Conservation (phyloP, 2,797 vertebrate species). For the Phyllotis vaccarum region DNA sequence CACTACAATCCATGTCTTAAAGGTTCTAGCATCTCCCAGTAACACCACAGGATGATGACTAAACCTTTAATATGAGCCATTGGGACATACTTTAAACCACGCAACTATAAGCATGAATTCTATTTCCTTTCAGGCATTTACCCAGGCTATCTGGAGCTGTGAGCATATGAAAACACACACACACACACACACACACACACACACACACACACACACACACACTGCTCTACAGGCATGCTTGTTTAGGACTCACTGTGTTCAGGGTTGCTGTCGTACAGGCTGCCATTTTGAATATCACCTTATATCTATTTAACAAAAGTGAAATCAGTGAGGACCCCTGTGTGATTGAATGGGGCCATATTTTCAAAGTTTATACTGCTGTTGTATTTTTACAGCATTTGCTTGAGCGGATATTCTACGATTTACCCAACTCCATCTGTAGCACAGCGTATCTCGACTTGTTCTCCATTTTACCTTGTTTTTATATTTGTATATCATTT, state of each 20-base stretch:
- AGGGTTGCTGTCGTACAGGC: background rate
- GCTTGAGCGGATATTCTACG: background rate
- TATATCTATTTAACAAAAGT: background rate
- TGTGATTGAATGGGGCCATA: background rate
- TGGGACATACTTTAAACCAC: background rate
- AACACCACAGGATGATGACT: too few relatives aligned
- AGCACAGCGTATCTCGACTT: background rate
- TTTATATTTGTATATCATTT: background rate
- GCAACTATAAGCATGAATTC: background rate
- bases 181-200: background rate
- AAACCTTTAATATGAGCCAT: background rate
- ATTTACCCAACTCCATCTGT: background rate
- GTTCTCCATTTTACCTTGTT: background rate
- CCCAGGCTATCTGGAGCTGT: background rate
- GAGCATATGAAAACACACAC: background rate
- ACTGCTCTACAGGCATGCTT: background rate
- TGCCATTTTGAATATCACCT: background rate
- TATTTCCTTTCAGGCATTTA: background rate
- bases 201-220: background rate
- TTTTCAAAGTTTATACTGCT: background rate
- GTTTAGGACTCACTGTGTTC: background rate
- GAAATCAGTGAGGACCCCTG: background rate
- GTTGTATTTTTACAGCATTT: background rate
- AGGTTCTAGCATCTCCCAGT: background rate
- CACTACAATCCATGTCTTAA: background rate